Evolutionary conservation across 2,888 invertebrate species (phyloP), one percentile per base, ranked within the genome.

Genomic region (Cistogaster globosa): DNA sequence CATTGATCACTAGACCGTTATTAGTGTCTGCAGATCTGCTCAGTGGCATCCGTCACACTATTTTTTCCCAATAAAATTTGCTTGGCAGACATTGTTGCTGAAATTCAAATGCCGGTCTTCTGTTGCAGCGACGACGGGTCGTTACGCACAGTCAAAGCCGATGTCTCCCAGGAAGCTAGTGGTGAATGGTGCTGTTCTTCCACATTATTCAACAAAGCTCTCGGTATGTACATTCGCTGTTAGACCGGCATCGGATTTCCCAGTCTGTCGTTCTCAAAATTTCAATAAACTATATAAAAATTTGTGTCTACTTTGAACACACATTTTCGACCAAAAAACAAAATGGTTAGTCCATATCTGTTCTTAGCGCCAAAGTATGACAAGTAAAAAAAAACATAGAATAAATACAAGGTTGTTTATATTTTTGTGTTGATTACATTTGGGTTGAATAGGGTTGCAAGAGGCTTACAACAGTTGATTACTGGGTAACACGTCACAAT

Each of bases 21-120:
- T 92, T 92, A 91, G 91, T 91, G 90, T 94, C 94, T 93, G 94
- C 93, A 93, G 94, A 94, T 94, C 94, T 94, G 92, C 92, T 93
- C 94, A 94, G 94, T 93, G 92, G 92, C 94, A 94, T 91, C 94
- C 94, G 94, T 94, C 94, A 94, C 94, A 94, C 94, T 93, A 92
- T 93, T 93, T 93, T 93, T 93, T 88, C 90, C 93, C 92, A 93
- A 90, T 91, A 91, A 91, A 90, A 90, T 89, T 90, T 78, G 78
- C 89, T 89, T 91, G 91, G 88, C 80, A 87, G 89, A 88, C 89
- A 88, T 88, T 89, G 90, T 82, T 82, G 12, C 57, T 88, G 91
- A 90, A 90, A 88, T 89, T 89, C 88, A 82, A 86, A 93, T 89
- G 88, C 88, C 87, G 91, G 90, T 93, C 93, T 93, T 93, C 93